Conservation (phyloP, 2,113 vertebrate species). For the Stomatorhinus ivindoensis region DNA sequence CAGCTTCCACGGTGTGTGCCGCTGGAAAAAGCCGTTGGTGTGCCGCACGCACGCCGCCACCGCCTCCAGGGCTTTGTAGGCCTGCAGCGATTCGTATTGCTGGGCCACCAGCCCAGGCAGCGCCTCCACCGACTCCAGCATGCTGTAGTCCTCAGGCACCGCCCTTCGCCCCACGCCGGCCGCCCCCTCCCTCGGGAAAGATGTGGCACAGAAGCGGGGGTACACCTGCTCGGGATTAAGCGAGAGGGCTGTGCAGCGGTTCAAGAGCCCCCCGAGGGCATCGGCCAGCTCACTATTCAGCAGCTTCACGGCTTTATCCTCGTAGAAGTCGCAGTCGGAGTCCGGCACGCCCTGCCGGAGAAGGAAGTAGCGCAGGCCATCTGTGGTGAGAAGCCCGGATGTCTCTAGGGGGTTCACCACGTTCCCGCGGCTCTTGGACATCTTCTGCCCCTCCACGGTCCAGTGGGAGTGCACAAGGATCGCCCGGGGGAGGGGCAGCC, state of each 20-base stretch:
- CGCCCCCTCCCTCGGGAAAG: slow-evolving; percentile 53
- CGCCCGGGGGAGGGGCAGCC: slow-evolving; percentile 65
- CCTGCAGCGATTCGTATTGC: slow-evolving; percentile 66
- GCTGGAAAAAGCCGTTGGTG: slow-evolving; percentile 83
- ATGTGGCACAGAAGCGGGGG: slow-evolving; percentile 61
- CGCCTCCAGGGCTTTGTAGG: slow-evolving; percentile 84
- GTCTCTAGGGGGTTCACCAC: slow-evolving; percentile 72
- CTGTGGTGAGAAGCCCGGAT: slow-evolving; percentile 61
- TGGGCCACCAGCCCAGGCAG: slow-evolving; percentile 63
- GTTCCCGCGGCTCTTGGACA: slow-evolving; percentile 95
- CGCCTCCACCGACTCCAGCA: slow-evolving; percentile 59
- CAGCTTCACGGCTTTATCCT: slow-evolving; percentile 74
- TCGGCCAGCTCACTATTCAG: slow-evolving; percentile 84
- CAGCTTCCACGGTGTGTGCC: slow-evolving; percentile 84
- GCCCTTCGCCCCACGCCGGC: slow-evolving; percentile 35
- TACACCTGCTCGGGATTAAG: slow-evolving; percentile 80
- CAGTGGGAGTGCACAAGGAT: slow-evolving; percentile 91
- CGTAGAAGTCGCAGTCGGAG: slow-evolving; percentile 80
- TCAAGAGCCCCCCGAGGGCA: slow-evolving; percentile 83
- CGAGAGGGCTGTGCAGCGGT: slow-evolving; percentile 73
- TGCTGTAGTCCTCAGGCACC: slow-evolving; percentile 63
- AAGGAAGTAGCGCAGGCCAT: slow-evolving; percentile 89
- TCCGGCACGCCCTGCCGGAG: slow-evolving; percentile 85
- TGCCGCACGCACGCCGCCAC: slow-evolving; percentile 69
- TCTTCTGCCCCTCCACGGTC: slow-evolving; percentile 85